These are phyloP conservation scores for Tinea semifulvella DNA, from an alignment of 2,888 invertebrate species.

Conservation along the genomic window DNA sequence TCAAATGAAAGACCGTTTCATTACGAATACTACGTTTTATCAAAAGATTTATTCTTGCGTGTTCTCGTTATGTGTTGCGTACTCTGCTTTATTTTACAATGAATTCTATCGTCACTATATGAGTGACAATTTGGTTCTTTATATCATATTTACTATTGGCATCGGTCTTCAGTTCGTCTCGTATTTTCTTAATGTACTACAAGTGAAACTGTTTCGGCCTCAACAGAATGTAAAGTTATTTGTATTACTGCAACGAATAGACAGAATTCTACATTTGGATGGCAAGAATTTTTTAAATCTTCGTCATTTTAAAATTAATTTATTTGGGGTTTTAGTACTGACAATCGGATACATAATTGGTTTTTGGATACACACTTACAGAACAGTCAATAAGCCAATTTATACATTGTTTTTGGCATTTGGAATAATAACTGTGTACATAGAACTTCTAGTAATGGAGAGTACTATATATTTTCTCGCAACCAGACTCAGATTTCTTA, in stretches of 20 bases:
- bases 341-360: slow-evolving; percentile 21
- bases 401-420: slow-evolving; percentile 20
- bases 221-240: slow-evolving; percentile 22
- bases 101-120: slow-evolving; percentile 20
- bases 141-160: slow-evolving; percentile 13
- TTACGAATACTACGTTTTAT: slow-evolving; percentile 18
- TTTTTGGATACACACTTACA: slow-evolving; percentile 18
- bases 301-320: slow-evolving; percentile 21
- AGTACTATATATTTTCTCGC: slow-evolving; percentile 10
- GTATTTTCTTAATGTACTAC: slow-evolving; percentile 22
- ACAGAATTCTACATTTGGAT: slow-evolving; percentile 18
- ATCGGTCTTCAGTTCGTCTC: slow-evolving; percentile 22
- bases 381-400: slow-evolving; percentile 20
- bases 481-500: slow-evolving; percentile 8
- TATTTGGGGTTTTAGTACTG: slow-evolving; percentile 18
- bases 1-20: slow-evolving; percentile 22
- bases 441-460: slow-evolving; percentile 24
- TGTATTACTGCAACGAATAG: slow-evolving; percentile 25
- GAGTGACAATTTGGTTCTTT: slow-evolving; percentile 16
- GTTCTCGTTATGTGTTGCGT: slow-evolving; percentile 21
- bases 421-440: slow-evolving; percentile 20
- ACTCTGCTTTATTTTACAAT: slow-evolving; percentile 21
- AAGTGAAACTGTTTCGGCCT: slow-evolving; percentile 22
- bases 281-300: slow-evolving; percentile 17
- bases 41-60: slow-evolving; percentile 25